phyloP scores from a whole-genome alignment of 2,113 vertebrate genomes.

The Gadus chalcogrammus region DNA sequence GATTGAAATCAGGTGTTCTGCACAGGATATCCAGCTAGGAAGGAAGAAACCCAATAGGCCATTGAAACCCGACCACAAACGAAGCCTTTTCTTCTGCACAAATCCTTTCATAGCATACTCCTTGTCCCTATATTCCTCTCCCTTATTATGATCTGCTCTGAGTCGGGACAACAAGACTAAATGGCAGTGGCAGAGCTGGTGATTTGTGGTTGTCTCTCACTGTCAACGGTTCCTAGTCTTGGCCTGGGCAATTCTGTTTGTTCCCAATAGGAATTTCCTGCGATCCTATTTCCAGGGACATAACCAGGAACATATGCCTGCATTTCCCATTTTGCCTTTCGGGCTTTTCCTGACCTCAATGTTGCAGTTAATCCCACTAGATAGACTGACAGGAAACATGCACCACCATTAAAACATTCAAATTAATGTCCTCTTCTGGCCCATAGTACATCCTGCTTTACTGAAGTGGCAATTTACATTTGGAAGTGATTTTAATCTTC shows the following conservation, averaged over 20 bases:
- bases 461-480: background rate
- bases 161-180: conserved; percentile 45
- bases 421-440: conserved; percentile 23
- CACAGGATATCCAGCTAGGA: conserved; percentile 8
- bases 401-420: conserved; percentile 36
- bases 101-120: conserved; percentile 50
- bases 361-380: conserved; percentile 58
- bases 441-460: conserved; percentile 21
- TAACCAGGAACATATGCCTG: conserved; percentile 64
- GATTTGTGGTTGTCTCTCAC: conserved; percentile 68
- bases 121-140: conserved; percentile 19
- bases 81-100: conserved; percentile 24
- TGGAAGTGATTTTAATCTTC: too few relatives aligned
- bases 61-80: conserved; percentile 41
- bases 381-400: conserved; percentile 38
- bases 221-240: conserved; percentile 63
- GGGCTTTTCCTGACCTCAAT: conserved; percentile 41
- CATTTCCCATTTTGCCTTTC: conserved; percentile 42
- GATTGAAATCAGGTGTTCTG: conserved; percentile 42
- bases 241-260: conserved; percentile 56
- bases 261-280: conserved; percentile 55
- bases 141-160: conserved; percentile 54
- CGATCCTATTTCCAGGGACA: conserved; percentile 54
- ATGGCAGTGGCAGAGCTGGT: conserved; percentile 59
- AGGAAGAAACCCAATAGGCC: conserved; percentile 44